Percentiles rank a stretch among this genome's conserved stretches.
These are phyloP conservation scores for Heliconius erato DNA, from an alignment of 2,888 invertebrate species.

Conservation along the genomic window DNA sequence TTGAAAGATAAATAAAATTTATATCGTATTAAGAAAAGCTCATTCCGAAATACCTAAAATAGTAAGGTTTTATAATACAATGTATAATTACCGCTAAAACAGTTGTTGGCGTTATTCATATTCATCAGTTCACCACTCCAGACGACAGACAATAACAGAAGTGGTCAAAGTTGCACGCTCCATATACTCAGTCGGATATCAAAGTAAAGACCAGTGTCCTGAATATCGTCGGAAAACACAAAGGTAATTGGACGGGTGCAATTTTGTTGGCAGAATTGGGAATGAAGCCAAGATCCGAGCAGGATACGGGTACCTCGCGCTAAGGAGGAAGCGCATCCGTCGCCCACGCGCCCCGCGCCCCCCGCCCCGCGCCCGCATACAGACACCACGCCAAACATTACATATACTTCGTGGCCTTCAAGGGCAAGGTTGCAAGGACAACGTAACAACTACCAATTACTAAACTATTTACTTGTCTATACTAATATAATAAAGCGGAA, in stretches of 20 bases:
- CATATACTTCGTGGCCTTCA: conserved; percentile 46
- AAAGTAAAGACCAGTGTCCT: background rate
- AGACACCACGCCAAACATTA: conserved; percentile 24
- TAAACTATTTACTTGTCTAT: background rate
- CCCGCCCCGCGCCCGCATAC: conserved; percentile 48
- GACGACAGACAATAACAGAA: no score
- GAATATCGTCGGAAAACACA: conserved; percentile 6
- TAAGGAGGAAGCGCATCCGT: conserved; percentile 83
- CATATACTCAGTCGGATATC: background rate
- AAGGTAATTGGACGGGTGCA: conserved; percentile 32
- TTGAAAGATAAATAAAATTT: no score
- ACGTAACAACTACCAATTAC: background rate
- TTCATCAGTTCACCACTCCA: no score
- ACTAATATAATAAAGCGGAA: no score
- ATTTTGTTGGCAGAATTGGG: conserved; percentile 39
- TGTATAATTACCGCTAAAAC: background rate
- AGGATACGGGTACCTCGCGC: conserved; percentile 74
- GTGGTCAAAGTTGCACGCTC: background rate
- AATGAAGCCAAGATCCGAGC: conserved; percentile 49
- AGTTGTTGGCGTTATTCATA: background rate
- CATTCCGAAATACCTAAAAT: background rate
- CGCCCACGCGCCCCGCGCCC: conserved; percentile 56
- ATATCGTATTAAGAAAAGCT: background rate
- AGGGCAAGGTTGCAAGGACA: conserved; percentile 22
- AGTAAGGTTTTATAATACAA: background rate